Evolutionary conservation across 2,113 vertebrate species (phyloP).

Genomic region (Chionomys nivalis): DNA sequence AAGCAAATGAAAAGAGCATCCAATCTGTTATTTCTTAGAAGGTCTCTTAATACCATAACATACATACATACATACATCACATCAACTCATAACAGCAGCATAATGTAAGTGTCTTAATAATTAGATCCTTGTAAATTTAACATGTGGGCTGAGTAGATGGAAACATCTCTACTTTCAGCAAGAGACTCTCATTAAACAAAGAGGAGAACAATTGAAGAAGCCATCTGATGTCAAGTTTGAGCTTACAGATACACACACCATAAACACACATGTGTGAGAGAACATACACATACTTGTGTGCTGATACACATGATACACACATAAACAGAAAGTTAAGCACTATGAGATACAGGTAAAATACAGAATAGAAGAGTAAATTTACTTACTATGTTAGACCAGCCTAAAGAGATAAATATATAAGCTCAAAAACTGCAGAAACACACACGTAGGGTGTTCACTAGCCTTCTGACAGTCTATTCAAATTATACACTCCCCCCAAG

Average conservation of each 20-base stretch:
- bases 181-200: neutral
- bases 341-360: conserved; percentile 55
- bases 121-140: conserved; percentile 56
- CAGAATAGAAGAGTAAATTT: conserved; percentile 40
- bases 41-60: conserved; percentile 51
- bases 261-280: too few species aligned
- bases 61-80: neutral
- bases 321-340: neutral
- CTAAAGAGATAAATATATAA: conserved; percentile 43
- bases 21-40: conserved; percentile 61
- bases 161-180: neutral
- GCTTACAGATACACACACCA: neutral
- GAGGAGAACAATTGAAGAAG: neutral
- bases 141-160: neutral
- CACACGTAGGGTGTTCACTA: neutral
- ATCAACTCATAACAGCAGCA: conserved; percentile 52
- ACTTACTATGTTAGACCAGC: conserved; percentile 28
- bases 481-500: conserved; percentile 38
- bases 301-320: neutral
- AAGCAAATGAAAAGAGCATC: conserved; percentile 69
- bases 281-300: neutral
- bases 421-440: conserved; percentile 14
- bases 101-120: conserved; percentile 62
- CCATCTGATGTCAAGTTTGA: too few species aligned
- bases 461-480: conserved; percentile 35